Conservation (phyloP, 2,797 vertebrate species). For the Crocodylus rhombifer region DNA sequence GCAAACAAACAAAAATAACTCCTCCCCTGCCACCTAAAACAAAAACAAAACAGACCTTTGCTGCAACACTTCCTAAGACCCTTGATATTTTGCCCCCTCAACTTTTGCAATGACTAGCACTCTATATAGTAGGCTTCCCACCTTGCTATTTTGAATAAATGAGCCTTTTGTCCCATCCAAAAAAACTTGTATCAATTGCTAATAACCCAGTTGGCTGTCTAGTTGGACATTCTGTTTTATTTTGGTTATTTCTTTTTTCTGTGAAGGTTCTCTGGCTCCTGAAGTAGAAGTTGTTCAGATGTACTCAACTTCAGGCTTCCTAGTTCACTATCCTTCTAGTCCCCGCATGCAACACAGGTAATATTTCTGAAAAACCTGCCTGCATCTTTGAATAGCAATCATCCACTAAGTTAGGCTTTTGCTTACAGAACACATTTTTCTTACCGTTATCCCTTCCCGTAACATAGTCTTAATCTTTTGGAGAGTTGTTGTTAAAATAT, state of each 20-base stretch:
- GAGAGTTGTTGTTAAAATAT: neutral
- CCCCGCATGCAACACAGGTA: fast-evolving
- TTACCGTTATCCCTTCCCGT: neutral
- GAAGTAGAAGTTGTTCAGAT: neutral
- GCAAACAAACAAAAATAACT: no score
- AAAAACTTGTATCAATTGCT: constrained; percentile 29
- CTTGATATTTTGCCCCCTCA: neutral
- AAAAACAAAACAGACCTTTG: no score
- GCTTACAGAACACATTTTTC: neutral
- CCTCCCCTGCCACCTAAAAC: no score
- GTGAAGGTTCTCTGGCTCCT: neutral
- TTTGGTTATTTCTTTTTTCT: neutral
- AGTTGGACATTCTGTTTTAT: neutral
- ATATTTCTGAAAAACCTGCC: neutral
- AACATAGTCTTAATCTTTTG: fast-evolving
- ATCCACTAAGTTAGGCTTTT: neutral
- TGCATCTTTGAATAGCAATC: neutral
- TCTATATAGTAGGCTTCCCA: constrained; percentile 5
- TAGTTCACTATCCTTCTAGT: neutral
- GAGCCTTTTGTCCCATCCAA: neutral
- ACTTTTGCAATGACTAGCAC: neutral
- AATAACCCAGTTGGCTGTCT: neutral
- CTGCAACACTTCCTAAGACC: neutral
- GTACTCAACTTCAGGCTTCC: neutral
- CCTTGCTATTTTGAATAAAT: constrained; percentile 46